A percentile compares a stretch with the other conserved stretches of the same genome.
phyloP scores from a whole-genome alignment of 2,113 vertebrate species.

The Megaceryle torquata region DNA sequence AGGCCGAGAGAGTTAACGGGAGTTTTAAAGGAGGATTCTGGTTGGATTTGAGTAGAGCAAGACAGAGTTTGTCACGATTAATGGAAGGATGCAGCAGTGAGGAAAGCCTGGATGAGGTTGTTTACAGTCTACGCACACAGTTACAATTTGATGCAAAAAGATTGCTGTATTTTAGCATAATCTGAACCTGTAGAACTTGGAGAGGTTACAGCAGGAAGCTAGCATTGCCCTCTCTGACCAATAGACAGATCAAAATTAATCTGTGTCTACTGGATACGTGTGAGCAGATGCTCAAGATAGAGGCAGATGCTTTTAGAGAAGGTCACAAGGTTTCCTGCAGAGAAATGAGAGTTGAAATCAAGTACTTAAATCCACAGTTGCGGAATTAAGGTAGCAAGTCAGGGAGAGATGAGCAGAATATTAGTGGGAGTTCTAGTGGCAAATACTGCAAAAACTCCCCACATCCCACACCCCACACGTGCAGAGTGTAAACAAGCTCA shows the following conservation, averaged over 20 bases:
- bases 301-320: background rate
- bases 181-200: background rate
- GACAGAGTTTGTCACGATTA: background rate
- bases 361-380: background rate
- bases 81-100: background rate
- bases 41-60: background rate
- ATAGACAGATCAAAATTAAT: background rate
- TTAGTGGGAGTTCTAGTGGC: background rate
- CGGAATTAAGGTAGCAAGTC: background rate
- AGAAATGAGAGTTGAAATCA: background rate
- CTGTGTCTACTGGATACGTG: background rate
- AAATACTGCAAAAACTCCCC: background rate
- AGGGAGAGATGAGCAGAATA: background rate
- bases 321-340: background rate
- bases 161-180: background rate
- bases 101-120: background rate
- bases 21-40: slow-evolving; percentile 11
- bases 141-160: background rate
- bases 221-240: background rate
- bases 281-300: background rate
- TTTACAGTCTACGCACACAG: background rate
- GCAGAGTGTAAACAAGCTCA: background rate
- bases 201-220: background rate
- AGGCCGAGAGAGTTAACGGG: background rate
- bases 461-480: too few relatives aligned